Percentiles rank a stretch among this genome's conserved stretches.
phyloP scores from a whole-genome alignment of 1,140 invertebrate genomes.

The Chironomus tepperi region DNA sequence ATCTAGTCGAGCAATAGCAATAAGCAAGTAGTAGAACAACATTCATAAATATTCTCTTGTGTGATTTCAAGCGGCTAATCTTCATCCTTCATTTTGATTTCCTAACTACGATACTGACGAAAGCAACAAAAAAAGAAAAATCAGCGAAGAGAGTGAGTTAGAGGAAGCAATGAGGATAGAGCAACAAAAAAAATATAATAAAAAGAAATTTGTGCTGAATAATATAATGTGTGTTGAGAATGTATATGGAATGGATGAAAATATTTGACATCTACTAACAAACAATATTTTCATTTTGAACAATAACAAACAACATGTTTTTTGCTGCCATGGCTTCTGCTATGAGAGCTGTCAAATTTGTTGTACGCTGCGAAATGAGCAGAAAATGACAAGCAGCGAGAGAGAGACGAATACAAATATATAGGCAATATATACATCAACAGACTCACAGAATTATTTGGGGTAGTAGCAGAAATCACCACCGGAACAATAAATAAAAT shows the following conservation, averaged over 20 bases:
- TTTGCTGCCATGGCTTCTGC: background rate
- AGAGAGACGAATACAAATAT: background rate
- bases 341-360: background rate
- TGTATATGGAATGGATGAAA: slow-evolving; percentile 23
- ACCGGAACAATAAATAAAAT: slow-evolving; percentile 23
- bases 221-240: slow-evolving; percentile 26
- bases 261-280: slow-evolving; percentile 26
- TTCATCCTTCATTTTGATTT: slow-evolving; percentile 14
- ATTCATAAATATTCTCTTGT: slow-evolving; percentile 14
- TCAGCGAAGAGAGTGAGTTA: background rate
- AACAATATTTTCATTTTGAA: slow-evolving; percentile 25
- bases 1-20: background rate
- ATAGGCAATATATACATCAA: background rate
- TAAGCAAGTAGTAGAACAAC: background rate
- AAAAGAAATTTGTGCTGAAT: slow-evolving; percentile 3
- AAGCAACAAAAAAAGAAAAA: background rate
- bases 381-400: background rate
- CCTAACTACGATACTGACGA: background rate
- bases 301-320: slow-evolving; percentile 21
- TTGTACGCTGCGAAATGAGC: background rate
- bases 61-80: slow-evolving; percentile 11
- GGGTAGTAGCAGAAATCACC: slow-evolving; percentile 3
- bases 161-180: too few relatives aligned
- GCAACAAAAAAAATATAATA: background rate
- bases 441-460: background rate